Percentiles rank a stretch among this genome's conserved stretches.
phyloP scores from a whole-genome alignment of 2,888 invertebrate species.

The Noctuana brunneofusca region DNA sequence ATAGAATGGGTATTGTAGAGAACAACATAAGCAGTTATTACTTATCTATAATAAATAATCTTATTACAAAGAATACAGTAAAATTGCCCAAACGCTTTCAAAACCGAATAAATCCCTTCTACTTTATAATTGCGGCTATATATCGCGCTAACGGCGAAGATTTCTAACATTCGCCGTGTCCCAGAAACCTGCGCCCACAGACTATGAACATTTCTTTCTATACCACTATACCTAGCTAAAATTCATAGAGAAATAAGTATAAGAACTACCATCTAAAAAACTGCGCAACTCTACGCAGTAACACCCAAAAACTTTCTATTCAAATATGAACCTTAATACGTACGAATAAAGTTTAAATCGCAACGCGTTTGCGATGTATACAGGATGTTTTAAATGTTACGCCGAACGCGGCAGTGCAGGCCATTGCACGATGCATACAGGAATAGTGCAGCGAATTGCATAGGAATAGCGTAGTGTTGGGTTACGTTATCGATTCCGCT shows the following conservation, averaged over 20 bases:
- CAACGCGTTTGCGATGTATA: constrained; percentile 32
- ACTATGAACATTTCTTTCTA: constrained; percentile 76
- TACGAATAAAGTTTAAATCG: constrained; percentile 40
- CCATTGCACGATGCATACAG: constrained; percentile 83
- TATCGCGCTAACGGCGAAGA: constrained; percentile 60
- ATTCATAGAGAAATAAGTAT: constrained; percentile 81
- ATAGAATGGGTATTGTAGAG: too few species aligned
- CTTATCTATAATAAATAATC: too few species aligned
- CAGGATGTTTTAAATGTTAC: constrained; percentile 50
- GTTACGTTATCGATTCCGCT: constrained; percentile 7
- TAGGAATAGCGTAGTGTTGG: constrained; percentile 45
- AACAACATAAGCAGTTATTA: too few species aligned
- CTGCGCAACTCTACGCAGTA: constrained; percentile 7
- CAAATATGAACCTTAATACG: constrained; percentile 26
- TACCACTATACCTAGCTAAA: constrained; percentile 79
- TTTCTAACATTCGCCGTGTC: constrained; percentile 77
- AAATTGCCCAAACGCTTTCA: background rate
- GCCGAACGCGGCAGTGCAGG: constrained; percentile 71
- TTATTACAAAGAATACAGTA: too few species aligned
- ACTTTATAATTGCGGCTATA: constrained; percentile 46
- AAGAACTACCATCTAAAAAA: constrained; percentile 79
- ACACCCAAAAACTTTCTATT: constrained; percentile 9
- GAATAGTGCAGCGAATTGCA: constrained; percentile 72
- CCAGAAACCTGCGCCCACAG: constrained; percentile 77
- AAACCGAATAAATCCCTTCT: constrained; percentile 26